These are phyloP conservation scores for Arizona elegans DNA, from an alignment of 2,113 vertebrate genomes.

Conservation along the genomic window DNA sequence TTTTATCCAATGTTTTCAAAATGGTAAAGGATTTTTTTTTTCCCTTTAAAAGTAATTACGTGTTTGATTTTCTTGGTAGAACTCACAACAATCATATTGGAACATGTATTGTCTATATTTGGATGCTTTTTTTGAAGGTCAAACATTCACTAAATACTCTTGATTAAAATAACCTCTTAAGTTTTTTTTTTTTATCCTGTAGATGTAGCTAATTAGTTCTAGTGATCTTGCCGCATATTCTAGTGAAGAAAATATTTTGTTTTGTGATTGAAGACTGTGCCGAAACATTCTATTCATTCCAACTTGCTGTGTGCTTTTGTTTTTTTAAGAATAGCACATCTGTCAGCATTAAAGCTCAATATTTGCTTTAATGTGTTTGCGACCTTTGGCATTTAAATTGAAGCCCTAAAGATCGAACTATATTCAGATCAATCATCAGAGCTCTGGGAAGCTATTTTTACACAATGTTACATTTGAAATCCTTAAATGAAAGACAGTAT, in stretches of 20 bases:
- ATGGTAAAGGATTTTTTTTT: not conserved
- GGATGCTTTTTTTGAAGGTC: not conserved
- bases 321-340: constrained; percentile 33
- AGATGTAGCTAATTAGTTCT: constrained; percentile 23
- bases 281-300: constrained; percentile 50
- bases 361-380: constrained; percentile 30
- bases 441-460: constrained; percentile 46
- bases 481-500: constrained; percentile 29
- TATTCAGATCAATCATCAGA: constrained; percentile 8
- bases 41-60: constrained; percentile 7
- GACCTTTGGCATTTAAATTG: constrained; percentile 40
- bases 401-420: constrained; percentile 43
- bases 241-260: constrained; percentile 19
- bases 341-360: constrained; percentile 45
- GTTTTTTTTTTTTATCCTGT: not conserved
- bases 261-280: constrained; percentile 22
- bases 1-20: constrained; percentile 35
- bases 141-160: constrained; percentile 23
- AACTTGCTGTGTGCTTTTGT: constrained; percentile 25
- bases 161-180: not conserved
- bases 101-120: not conserved
- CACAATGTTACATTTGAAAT: constrained; percentile 37
- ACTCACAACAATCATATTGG: not conserved
- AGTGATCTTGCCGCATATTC: constrained; percentile 15
- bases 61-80: not conserved